phyloP scores from a whole-genome alignment of 2,113 vertebrate species.

The Gambusia affinis region DNA sequence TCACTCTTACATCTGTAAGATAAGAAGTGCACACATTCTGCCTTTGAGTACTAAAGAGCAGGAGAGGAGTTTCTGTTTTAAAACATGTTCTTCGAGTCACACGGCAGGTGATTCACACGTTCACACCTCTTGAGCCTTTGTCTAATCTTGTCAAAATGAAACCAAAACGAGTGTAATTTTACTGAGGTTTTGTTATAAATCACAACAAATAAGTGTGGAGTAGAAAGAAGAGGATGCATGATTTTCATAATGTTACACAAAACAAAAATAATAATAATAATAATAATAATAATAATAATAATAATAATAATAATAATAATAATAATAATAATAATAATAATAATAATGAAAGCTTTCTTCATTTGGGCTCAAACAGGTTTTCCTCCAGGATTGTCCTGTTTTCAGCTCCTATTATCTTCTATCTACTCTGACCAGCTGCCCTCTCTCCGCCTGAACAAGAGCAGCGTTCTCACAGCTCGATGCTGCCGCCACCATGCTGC shows the following conservation, averaged over 20 bases:
- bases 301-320: background rate
- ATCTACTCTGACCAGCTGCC: background rate
- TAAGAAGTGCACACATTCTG: background rate
- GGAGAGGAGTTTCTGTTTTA: background rate
- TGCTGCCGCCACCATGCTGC: background rate
- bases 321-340: background rate
- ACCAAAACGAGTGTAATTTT: too few species aligned
- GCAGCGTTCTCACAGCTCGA: background rate
- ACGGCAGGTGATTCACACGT: background rate
- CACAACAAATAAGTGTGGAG: too few species aligned
- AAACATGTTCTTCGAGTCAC: background rate
- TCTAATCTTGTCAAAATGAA: too few species aligned
- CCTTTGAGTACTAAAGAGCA: background rate
- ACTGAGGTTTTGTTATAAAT: too few species aligned
- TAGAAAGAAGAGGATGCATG: background rate
- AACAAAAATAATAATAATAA: background rate
- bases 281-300: too few species aligned
- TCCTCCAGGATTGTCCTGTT: background rate
- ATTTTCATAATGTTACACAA: background rate
- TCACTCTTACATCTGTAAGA: background rate
- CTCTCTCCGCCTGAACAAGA: background rate
- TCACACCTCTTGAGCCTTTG: too few species aligned
- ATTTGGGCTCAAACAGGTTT: background rate
- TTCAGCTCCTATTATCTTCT: background rate
- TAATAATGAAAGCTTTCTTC: background rate